These are phyloP conservation scores for Eutrigla gurnardus DNA, from an alignment of 2,797 vertebrate genomes.

Conservation along the genomic window DNA sequence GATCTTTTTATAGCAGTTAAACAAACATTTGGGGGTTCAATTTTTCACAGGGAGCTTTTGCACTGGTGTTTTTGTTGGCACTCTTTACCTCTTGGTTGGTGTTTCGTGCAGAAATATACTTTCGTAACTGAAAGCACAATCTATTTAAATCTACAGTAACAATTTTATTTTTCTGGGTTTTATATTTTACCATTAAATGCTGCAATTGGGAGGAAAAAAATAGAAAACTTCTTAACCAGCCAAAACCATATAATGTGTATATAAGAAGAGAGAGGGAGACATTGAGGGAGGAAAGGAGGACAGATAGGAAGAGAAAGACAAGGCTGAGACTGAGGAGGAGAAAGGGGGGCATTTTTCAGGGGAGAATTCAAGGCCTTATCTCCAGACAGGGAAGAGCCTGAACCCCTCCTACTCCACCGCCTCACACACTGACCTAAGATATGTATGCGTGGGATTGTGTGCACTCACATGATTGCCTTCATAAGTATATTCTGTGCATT, in stretches of 20 bases:
- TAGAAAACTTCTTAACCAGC: neutral
- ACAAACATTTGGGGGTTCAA: slow-evolving; percentile 38
- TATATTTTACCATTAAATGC: neutral
- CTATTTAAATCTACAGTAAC: too few species aligned
- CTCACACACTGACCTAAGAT: slow-evolving; percentile 40
- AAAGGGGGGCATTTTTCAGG: slow-evolving; percentile 37
- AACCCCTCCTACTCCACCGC: slow-evolving; percentile 61
- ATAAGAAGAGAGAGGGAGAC: neutral
- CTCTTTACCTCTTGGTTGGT: neutral
- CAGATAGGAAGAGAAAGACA: slow-evolving; percentile 6
- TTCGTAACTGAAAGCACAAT: too few species aligned
- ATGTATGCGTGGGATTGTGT: slow-evolving; percentile 2
- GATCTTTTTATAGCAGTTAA: slow-evolving; percentile 27
- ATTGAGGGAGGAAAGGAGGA: slow-evolving; percentile 30
- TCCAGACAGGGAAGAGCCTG: slow-evolving; percentile 71
- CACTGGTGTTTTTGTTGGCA: slow-evolving; percentile 4
- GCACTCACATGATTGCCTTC: slow-evolving; percentile 36
- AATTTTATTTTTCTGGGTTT: neutral
- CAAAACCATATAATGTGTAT: neutral
- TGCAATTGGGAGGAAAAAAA: neutral
- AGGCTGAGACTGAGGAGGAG: slow-evolving; percentile 27
- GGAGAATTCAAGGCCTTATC: slow-evolving; percentile 71
- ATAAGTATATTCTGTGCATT: slow-evolving; percentile 42
- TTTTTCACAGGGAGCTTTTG: slow-evolving; percentile 6
- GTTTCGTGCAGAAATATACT: neutral